phyloP scores from a whole-genome alignment of 35 echinoderm and acorn worm genomes.

The Lytechinus pictus region DNA sequence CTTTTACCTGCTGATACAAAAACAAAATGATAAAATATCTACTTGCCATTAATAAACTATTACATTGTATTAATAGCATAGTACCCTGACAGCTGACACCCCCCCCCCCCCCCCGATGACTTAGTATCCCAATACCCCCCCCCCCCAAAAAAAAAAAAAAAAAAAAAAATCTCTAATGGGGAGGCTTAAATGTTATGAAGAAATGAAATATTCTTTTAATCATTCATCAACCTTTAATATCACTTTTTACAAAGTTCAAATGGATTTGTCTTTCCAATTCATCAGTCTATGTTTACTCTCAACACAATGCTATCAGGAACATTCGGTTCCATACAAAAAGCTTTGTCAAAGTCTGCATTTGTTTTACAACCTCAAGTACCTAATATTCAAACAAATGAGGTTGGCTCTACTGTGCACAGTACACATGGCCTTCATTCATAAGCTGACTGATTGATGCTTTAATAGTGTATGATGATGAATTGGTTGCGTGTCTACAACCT shows the following conservation, averaged over 20 bases:
- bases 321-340: neutral
- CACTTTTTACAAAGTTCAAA: neutral
- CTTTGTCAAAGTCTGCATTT: neutral
- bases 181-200: neutral
- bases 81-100: neutral
- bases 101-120: neutral
- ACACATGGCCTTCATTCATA: neutral
- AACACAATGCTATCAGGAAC: neutral
- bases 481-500: too few species aligned
- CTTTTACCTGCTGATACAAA: neutral
- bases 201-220: neutral
- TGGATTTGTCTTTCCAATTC: neutral
- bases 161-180: neutral
- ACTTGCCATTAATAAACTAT: too few species aligned
- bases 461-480: neutral
- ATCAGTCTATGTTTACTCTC: constrained; percentile 11
- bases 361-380: constrained; percentile 2
- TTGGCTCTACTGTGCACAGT: neutral
- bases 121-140: neutral
- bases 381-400: neutral
- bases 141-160: neutral
- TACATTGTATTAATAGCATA: neutral
- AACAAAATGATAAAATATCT: neutral
- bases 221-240: neutral
- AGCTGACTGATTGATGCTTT: neutral